Evolutionary conservation across 2,888 invertebrate species (phyloP).

Genomic region (Danaus chrysippus): DNA sequence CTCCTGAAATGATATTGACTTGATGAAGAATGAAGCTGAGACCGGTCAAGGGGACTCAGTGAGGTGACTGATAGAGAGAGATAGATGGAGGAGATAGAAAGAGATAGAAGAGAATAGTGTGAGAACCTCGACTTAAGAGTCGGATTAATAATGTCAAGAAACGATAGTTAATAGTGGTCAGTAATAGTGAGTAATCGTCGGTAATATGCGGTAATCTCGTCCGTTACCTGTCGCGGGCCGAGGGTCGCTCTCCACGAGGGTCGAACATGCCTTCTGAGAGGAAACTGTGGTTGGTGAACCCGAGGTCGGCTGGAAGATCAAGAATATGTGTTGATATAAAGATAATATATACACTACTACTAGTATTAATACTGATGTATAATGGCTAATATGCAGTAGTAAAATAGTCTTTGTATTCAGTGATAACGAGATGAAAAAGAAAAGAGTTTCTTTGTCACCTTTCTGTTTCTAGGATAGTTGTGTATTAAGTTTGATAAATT

Average conservation of each 20-base stretch:
- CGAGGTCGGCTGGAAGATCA: slow-evolving; percentile 55
- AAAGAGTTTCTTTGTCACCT: no score
- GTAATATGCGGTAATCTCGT: neutral
- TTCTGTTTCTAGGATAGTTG: no score
- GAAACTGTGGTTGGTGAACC: slow-evolving; percentile 60
- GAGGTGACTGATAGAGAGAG: neutral
- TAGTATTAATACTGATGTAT: no score
- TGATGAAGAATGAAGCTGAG: slow-evolving; percentile 9
- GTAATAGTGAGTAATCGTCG: neutral
- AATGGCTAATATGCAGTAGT: no score
- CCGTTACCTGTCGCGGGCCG: neutral
- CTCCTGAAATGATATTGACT: slow-evolving; percentile 49
- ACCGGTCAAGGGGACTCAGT: no score
- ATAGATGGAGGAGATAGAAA: slow-evolving; percentile 9
- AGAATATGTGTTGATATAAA: neutral
- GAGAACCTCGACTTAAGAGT: no score
- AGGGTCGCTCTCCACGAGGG: neutral
- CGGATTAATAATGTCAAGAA: no score
- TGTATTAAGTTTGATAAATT: no score
- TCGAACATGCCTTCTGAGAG: slow-evolving; percentile 54
- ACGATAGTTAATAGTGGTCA: no score
- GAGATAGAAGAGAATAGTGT: neutral
- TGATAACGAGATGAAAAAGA: no score
- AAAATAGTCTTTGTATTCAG: no score
- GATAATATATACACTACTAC: no score